phyloP scores from a whole-genome alignment of 2,888 invertebrate species.

The Drosophila diplacantha region DNA sequence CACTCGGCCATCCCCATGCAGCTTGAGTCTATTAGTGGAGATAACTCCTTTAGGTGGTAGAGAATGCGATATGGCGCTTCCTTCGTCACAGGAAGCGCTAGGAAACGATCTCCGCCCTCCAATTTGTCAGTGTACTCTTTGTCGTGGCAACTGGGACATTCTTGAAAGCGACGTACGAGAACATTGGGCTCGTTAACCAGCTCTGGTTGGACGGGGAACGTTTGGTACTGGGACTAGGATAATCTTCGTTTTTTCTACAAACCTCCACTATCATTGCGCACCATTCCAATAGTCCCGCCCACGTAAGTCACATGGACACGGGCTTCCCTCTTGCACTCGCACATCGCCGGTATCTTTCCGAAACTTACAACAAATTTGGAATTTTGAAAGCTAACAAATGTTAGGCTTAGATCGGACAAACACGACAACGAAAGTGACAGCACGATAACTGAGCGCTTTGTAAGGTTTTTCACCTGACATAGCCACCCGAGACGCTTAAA shows the following conservation, averaged over 20 bases:
- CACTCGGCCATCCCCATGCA: slow-evolving; percentile 95
- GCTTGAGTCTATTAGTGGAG: slow-evolving; percentile 92
- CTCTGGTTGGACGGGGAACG: slow-evolving; percentile 79
- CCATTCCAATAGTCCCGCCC: slow-evolving; percentile 98
- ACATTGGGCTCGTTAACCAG: slow-evolving; percentile 79
- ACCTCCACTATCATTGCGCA: slow-evolving; percentile 87
- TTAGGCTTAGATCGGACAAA: neutral
- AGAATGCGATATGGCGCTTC: slow-evolving; percentile 80
- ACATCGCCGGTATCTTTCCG: slow-evolving; percentile 13
- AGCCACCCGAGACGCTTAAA: neutral
- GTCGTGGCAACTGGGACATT: slow-evolving; percentile 91
- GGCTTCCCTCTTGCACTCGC: slow-evolving; percentile 76
- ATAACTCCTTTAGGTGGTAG: slow-evolving; percentile 90
- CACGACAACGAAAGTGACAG: neutral
- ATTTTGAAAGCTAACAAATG: slow-evolving; percentile 4
- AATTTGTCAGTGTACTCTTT: slow-evolving; percentile 80
- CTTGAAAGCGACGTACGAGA: slow-evolving; percentile 77
- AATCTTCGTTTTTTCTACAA: slow-evolving; percentile 63
- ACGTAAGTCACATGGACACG: slow-evolving; percentile 92
- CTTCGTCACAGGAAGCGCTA: slow-evolving; percentile 81
- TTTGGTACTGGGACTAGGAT: neutral
- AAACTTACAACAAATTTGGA: slow-evolving; percentile 6
- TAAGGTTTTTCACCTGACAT: neutral
- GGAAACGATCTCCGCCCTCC: slow-evolving; percentile 76
- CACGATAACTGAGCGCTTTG: neutral